Conservation (phyloP, 2,888 invertebrate genomes). For the Agrochola litura region DNA sequence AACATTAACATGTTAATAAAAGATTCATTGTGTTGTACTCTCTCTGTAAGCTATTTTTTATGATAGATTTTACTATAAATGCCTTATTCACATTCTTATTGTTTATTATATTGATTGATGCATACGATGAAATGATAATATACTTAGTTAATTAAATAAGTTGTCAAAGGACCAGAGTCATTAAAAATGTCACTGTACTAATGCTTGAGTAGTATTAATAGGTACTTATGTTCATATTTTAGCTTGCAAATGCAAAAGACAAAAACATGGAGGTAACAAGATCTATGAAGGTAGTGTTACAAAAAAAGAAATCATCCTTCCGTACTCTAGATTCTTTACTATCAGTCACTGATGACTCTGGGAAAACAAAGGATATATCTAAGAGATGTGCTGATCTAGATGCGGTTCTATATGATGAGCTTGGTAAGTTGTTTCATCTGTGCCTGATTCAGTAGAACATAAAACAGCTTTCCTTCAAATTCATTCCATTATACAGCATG, state of each 20-base stretch:
- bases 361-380: slow-evolving; percentile 90
- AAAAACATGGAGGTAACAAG: slow-evolving; percentile 92
- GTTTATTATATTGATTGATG: too few relatives aligned
- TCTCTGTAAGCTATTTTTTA: not conserved
- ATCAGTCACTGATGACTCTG: slow-evolving; percentile 86
- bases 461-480: too few relatives aligned
- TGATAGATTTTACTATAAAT: not conserved
- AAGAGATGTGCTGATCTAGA: slow-evolving; percentile 94
- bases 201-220: too few relatives aligned
- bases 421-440: slow-evolving; percentile 77
- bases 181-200: not conserved
- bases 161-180: not conserved
- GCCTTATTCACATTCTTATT: not conserved
- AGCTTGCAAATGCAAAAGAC: slow-evolving; percentile 91
- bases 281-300: slow-evolving; percentile 92
- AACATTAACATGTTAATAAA: not conserved
- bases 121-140: not conserved
- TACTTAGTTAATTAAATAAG: not conserved
- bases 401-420: slow-evolving; percentile 92
- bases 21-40: not conserved
- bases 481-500: not conserved
- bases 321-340: slow-evolving; percentile 93
- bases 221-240: slow-evolving; percentile 63
- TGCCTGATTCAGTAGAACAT: not conserved
- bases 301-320: slow-evolving; percentile 90